Conservation (phyloP, 2,888 invertebrate genomes). For the Oligia latruncula region DNA sequence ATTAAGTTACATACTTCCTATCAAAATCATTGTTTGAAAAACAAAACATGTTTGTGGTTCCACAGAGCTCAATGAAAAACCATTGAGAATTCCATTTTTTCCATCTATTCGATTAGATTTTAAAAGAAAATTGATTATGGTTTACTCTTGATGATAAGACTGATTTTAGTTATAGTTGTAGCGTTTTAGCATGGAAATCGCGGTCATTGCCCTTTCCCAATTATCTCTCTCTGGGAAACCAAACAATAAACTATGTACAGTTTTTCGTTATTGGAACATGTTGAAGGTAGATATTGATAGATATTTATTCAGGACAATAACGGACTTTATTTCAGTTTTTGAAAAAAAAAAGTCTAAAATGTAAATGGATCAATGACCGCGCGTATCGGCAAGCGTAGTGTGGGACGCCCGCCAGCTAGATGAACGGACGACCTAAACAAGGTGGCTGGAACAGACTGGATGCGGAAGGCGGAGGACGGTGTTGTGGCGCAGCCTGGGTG, state of each 20-base stretch:
- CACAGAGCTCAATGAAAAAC: neutral
- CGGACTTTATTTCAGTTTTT: neutral
- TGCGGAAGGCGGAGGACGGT: no score
- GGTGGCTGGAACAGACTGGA: no score
- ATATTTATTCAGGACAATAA: neutral
- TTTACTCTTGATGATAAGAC: neutral
- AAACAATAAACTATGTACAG: neutral
- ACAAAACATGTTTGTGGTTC: slow-evolving; percentile 12
- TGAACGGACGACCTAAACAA: no score
- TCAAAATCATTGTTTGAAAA: slow-evolving; percentile 28
- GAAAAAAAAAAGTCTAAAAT: neutral
- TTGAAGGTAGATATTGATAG: neutral
- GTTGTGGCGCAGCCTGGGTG: no score
- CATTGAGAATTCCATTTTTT: neutral
- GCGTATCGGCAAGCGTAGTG: no score
- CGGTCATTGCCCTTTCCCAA: neutral
- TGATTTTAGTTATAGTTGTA: neutral
- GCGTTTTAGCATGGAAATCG: neutral
- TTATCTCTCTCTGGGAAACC: neutral
- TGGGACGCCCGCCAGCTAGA: no score
- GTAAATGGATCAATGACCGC: neutral
- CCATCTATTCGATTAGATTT: neutral
- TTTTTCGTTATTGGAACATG: neutral
- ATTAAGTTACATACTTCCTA: slow-evolving; percentile 11
- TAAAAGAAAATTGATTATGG: neutral